Evolutionary conservation across 1,140 invertebrate species (phyloP).

Genomic region (Centruroides sculpturatus): DNA sequence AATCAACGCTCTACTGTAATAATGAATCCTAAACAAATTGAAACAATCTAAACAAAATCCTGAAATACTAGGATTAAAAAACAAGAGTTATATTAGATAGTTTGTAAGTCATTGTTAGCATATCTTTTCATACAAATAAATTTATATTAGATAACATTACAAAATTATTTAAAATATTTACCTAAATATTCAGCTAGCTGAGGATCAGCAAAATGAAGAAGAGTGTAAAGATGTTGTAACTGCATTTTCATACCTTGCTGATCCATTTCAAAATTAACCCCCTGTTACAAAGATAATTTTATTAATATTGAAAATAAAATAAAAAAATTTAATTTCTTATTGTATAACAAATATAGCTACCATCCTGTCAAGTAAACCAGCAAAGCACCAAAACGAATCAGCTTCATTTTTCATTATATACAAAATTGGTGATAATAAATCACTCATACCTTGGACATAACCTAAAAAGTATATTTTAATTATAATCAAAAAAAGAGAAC

Average conservation of each 20-base stretch:
- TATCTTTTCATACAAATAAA: too few relatives aligned
- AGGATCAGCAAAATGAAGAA: conserved; percentile 68
- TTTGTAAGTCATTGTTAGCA: too few relatives aligned
- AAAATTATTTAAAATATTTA: conserved; percentile 7
- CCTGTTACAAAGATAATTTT: conserved; percentile 37
- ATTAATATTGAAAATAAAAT: not conserved
- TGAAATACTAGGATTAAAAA: too few relatives aligned
- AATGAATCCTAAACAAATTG: too few relatives aligned
- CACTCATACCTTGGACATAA: conserved; percentile 80
- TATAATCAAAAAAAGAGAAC: too few relatives aligned
- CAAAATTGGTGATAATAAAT: conserved; percentile 84
- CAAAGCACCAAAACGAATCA: conserved; percentile 99
- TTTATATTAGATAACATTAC: too few relatives aligned
- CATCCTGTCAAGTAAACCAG: conserved; percentile 92
- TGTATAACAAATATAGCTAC: conserved; percentile 37
- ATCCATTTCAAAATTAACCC: conserved; percentile 92
- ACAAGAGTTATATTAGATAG: too few relatives aligned
- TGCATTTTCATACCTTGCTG: conserved; percentile 94
- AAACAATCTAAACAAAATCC: too few relatives aligned
- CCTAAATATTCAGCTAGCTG: conserved; percentile 59
- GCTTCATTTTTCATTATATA: conserved; percentile 74
- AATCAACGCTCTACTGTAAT: too few relatives aligned
- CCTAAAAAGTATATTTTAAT: conserved; percentile 23
- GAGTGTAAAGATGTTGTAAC: conserved; percentile 61
- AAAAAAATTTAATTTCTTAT: not conserved